Percentiles rank a stretch among this genome's conserved stretches.
These are phyloP conservation scores for Aphaenogaster floridana DNA, from an alignment of 1,140 invertebrate species.

Conservation along the genomic window DNA sequence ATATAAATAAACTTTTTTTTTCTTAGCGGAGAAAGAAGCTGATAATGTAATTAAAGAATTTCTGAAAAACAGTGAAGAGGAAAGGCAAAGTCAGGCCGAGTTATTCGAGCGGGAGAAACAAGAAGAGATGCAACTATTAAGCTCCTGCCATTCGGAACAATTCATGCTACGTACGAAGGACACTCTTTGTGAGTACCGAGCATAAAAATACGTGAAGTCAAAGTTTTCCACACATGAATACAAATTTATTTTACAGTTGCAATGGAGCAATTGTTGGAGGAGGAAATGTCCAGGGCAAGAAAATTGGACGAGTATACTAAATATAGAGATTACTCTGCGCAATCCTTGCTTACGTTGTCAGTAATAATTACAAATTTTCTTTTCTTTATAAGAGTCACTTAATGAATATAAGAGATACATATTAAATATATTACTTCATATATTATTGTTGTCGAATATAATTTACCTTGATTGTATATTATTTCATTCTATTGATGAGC, in stretches of 20 bases:
- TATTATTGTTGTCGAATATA: too few species aligned
- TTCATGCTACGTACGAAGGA: slow-evolving; percentile 83
- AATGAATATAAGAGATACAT: not conserved
- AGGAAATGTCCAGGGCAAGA: slow-evolving; percentile 88
- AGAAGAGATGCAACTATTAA: slow-evolving; percentile 89
- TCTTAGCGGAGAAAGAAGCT: slow-evolving; percentile 89
- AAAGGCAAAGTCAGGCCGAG: slow-evolving; percentile 88
- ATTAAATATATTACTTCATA: slow-evolving; percentile 4
- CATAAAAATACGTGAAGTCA: slow-evolving; percentile 38
- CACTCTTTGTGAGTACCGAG: slow-evolving; percentile 81
- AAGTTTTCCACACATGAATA: not conserved
- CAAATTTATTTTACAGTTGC: slow-evolving; percentile 85
- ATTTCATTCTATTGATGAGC: not conserved
- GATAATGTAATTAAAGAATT: slow-evolving; percentile 90
- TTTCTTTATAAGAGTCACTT: not conserved
- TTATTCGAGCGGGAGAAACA: slow-evolving; percentile 89
- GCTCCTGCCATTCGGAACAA: slow-evolving; percentile 86
- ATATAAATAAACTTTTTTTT: slow-evolving; percentile 56
- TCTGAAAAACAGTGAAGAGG: slow-evolving; percentile 87
- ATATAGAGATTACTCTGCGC: slow-evolving; percentile 88
- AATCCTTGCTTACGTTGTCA: slow-evolving; percentile 87
- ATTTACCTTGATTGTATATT: too few species aligned
- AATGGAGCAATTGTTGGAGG: slow-evolving; percentile 90
- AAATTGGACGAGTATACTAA: slow-evolving; percentile 88
- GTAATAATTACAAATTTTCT: slow-evolving; percentile 65